Evolutionary conservation across 2,113 vertebrate species (phyloP).

Genomic region (Suncus etruscus): DNA sequence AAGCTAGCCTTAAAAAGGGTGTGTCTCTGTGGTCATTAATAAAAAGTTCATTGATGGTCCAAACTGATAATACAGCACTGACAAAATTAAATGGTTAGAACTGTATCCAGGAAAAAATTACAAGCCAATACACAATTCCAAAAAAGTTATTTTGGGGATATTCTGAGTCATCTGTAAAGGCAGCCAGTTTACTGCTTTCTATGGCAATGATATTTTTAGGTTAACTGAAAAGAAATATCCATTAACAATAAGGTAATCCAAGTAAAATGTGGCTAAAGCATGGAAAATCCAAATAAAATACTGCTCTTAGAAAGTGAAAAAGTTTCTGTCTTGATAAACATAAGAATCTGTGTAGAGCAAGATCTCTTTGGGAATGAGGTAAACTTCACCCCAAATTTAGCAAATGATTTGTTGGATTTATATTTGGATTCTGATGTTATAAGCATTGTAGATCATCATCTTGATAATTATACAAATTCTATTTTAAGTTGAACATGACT

Average conservation of each 20-base stretch:
- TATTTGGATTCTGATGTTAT: constrained; percentile 7
- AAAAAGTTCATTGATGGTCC: neutral
- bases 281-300: neutral
- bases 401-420: constrained; percentile 26
- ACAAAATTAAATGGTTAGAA: neutral
- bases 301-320: neutral
- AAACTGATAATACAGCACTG: neutral
- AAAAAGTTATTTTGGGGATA: neutral
- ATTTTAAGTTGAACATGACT: neutral
- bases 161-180: neutral
- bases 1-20: neutral
- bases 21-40: neutral
- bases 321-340: neutral
- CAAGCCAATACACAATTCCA: neutral
- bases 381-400: neutral
- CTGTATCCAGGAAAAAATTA: neutral
- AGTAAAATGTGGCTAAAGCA: neutral
- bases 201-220: neutral
- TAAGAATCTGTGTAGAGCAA: neutral
- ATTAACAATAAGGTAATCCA: neutral
- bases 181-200: neutral
- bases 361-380: neutral
- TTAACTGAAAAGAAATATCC: neutral
- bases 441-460: neutral
- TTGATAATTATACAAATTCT: constrained; percentile 11